Percentiles rank a stretch among this genome's conserved stretches.
These are phyloP conservation scores for Albula glossodonta DNA, from an alignment of 2,113 vertebrate genomes.

Conservation along the genomic window DNA sequence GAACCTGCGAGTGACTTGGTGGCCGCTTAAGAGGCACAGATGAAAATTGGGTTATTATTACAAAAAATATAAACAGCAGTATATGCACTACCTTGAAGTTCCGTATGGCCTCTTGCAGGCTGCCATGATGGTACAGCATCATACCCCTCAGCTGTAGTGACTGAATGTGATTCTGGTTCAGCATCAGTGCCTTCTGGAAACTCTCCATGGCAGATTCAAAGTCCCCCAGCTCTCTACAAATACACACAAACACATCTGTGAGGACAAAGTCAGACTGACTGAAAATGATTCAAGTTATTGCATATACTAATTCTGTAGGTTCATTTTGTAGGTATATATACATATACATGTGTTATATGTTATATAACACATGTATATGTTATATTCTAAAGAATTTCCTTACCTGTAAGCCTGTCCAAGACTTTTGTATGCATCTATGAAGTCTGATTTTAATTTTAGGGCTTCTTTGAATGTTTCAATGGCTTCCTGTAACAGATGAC, in stretches of 20 bases:
- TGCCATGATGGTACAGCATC: constrained; percentile 98
- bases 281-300: background rate
- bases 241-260: background rate
- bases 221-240: constrained; percentile 87
- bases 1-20: background rate
- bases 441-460: constrained; percentile 90
- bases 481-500: constrained; percentile 79
- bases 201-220: constrained; percentile 95
- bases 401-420: constrained; percentile 97
- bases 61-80: background rate
- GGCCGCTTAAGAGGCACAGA: background rate
- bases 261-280: too few relatives aligned
- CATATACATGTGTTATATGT: too few relatives aligned
- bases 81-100: constrained; percentile 86
- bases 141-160: constrained; percentile 92
- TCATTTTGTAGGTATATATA: too few relatives aligned
- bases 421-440: constrained; percentile 96
- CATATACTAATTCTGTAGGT: background rate
- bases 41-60: background rate
- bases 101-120: constrained; percentile 87
- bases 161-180: constrained; percentile 97
- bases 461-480: constrained; percentile 97
- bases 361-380: too few relatives aligned
- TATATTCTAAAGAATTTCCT: background rate
- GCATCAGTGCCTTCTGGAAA: constrained; percentile 92